phyloP scores from a whole-genome alignment of 2,113 vertebrate genomes.

The Lagopus muta region DNA sequence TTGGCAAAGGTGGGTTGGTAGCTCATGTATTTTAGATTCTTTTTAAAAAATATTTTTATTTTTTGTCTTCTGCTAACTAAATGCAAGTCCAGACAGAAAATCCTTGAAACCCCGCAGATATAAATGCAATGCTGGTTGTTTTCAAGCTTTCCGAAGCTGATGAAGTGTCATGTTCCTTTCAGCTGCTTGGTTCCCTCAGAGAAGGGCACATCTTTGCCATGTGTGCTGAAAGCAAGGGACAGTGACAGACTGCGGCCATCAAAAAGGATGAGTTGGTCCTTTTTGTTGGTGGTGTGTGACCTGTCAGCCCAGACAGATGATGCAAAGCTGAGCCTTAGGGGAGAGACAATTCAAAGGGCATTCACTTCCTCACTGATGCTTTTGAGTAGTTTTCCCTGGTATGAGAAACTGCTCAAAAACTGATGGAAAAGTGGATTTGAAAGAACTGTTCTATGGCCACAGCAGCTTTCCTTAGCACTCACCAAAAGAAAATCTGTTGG shows the following conservation, averaged over 20 bases:
- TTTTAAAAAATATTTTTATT: too few relatives aligned
- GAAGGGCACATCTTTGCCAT: neutral
- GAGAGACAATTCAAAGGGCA: accelerated
- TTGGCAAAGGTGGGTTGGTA: neutral
- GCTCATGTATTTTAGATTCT: neutral
- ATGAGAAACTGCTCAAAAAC: neutral
- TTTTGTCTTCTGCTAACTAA: neutral
- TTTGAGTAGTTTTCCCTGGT: neutral
- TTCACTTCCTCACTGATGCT: accelerated
- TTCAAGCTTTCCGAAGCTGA: neutral
- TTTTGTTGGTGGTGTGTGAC: neutral
- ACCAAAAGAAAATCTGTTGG: neutral
- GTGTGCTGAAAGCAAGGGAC: neutral
- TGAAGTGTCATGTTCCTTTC: slow-evolving; percentile 28
- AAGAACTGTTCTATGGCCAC: neutral
- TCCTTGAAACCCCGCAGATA: neutral
- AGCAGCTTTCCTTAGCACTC: neutral
- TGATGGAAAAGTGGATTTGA: neutral
- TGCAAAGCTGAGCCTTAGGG: neutral
- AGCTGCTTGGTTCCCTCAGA: slow-evolving; percentile 14
- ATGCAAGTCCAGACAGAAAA: neutral
- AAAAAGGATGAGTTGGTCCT: neutral
- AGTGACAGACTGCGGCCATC: slow-evolving; percentile 18
- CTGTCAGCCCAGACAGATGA: neutral
- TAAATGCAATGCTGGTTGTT: neutral